Base-by-base conservation (phyloP, 2,797 vertebrate species). In the Oreortyx pictus region DNA sequence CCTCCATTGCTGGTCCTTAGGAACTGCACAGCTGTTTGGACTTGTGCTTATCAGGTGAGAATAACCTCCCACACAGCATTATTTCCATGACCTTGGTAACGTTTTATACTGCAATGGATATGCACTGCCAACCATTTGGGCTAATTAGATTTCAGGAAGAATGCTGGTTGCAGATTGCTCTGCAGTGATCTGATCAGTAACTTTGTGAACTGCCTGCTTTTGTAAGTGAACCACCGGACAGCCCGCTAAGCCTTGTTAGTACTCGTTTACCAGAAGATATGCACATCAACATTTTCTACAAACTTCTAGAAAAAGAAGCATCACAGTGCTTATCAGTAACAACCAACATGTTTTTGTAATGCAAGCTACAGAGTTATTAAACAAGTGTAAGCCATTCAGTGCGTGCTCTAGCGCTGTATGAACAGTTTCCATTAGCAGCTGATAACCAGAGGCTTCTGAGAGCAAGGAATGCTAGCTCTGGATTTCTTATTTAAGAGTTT, bases 121-220 rank as follows among this genome's bases (percentile, higher is more conserved):
- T 0, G 1, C 52, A 44, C 54, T 75, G 67, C 65, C 47, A 65
- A 49, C 65, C 22, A 14, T 81, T 85, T 39, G 41, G 64, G 76
- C 76, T 90, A 23, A 54, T 66, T 24, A 43, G 35, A 47, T 87
- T 91, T 80, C 57, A 78, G 65, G n/a, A 64, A 5, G 65, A 86
- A n/a, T 22, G 49, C 20, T 56, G 59, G 50, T 76, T 83, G 79
- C 75, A 60, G 74, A 65, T 61, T 73, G 47, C 73, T 73, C 82
- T 85, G 71, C 70, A 79, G 71, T 82, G 87, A 80, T 75, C 56
- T 47, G 29, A 2, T 54, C 79, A 35, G 11, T 82, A 65, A 44
- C 82, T 94, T 61, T 86, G 85, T 66, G 61, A 90, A 80, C 90
- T 90, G 73, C 82, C 92, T 96, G 88, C 37, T 72, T 94, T 91